Evolutionary conservation across 2,113 vertebrate species (phyloP).

Genomic region (Seriola quinqueradiata): DNA sequence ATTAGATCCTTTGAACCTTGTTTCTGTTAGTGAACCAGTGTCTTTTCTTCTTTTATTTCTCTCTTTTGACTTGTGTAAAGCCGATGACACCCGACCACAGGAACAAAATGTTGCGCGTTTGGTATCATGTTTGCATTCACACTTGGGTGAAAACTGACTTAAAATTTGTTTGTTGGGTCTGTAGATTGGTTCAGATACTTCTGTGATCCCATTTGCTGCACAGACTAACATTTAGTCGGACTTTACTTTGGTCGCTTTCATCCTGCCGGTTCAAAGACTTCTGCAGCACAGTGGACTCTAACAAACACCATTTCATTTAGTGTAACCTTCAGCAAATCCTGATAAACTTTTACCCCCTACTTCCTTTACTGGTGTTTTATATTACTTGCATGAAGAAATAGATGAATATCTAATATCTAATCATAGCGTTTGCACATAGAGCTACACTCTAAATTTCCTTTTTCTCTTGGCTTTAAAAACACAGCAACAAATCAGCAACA

Average conservation of each 20-base stretch:
- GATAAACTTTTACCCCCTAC: background rate
- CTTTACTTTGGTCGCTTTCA: constrained; percentile 23
- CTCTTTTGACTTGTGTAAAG: constrained; percentile 22
- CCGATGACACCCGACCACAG: background rate
- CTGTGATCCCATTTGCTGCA: background rate
- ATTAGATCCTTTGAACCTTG: constrained; percentile 28
- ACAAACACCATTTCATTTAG: background rate
- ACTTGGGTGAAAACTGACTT: background rate
- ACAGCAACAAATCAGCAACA: background rate
- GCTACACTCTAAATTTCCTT: background rate
- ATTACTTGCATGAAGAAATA: background rate
- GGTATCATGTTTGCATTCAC: background rate
- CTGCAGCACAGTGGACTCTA: background rate
- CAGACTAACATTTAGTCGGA: background rate
- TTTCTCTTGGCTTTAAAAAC: background rate
- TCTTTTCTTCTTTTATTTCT: constrained; percentile 20
- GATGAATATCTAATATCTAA: background rate
- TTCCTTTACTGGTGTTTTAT: background rate
- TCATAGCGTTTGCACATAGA: background rate
- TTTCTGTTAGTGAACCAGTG: background rate
- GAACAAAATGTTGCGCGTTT: background rate
- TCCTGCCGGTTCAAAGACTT: constrained; percentile 29
- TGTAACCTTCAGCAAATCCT: constrained; percentile 6
- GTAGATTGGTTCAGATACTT: background rate
- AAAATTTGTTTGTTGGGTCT: constrained; percentile 13